Conservation (phyloP, 1,140 invertebrate genomes). For the Caenorhabditis tropicalis region DNA sequence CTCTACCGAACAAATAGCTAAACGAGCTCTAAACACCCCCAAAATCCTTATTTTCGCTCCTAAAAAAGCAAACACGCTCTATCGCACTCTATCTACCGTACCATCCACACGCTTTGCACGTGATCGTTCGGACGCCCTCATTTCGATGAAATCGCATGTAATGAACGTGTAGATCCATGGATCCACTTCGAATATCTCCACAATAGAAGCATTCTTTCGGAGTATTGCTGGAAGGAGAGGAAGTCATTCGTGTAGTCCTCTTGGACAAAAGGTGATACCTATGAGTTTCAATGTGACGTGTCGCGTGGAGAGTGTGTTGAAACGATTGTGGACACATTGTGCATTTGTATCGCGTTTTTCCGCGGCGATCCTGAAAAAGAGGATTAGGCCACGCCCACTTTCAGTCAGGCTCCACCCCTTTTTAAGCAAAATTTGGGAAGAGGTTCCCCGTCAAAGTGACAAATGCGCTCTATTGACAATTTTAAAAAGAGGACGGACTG, state of each 20-base stretch:
- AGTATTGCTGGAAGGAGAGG: background rate
- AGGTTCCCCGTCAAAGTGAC: too few relatives aligned
- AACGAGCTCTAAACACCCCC: too few relatives aligned
- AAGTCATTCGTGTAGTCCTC: background rate
- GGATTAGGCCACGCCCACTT: background rate
- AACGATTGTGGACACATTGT: background rate
- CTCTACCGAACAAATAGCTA: too few relatives aligned
- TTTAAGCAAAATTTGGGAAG: too few relatives aligned
- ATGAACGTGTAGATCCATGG: slow-evolving; percentile 4
- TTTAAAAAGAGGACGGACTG: too few relatives aligned
- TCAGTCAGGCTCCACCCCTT: background rate
- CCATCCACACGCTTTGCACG: background rate
- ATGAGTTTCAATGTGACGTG: background rate
- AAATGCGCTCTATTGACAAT: too few relatives aligned
- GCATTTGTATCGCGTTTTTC: background rate
- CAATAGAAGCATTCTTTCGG: slow-evolving; percentile 30
- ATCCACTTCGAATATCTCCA: background rate
- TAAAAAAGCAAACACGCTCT: too few relatives aligned
- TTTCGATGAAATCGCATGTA: background rate
- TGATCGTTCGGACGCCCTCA: background rate
- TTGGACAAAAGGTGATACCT: background rate
- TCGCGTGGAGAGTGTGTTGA: background rate
- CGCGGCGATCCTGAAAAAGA: background rate
- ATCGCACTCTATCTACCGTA: background rate
- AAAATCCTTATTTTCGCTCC: too few relatives aligned